Base-by-base conservation (phyloP, 2,113 vertebrate species). In the Cheirogaleus medius region DNA sequence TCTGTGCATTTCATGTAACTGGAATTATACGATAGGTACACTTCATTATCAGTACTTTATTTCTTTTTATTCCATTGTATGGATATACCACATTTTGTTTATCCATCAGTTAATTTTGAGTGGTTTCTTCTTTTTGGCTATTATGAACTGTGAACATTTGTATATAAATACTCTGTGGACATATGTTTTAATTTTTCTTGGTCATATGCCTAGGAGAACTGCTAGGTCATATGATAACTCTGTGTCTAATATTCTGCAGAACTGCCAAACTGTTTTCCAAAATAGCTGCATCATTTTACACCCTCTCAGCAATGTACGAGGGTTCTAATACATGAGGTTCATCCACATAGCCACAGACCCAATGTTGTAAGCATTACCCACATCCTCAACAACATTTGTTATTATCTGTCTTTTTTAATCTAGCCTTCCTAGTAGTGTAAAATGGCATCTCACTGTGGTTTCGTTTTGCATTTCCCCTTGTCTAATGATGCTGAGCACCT, bases 31-130 rank as follows among this genome's bases (percentile, higher is more conserved):
- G 29, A 5, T 2, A n/a, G 0, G n/a, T 34, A 27, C 7, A 58
- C 49, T 37, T 82, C 23, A 56, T 34, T 0, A 32, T 23, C 6
- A 6, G 54, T 10, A 47, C 12, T 27, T 78, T 13, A 1, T 17
- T 66, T 27, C n/a, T 47, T 39, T 58, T 66, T 15, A 76, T 10
- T 49, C 20, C 58, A 32, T n/a, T 5, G 3, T 7, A 39, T 10
- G 39, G 32, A 66, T 1, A 63, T 0, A 20, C 12, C 34, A n/a
- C 44, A 58, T 29, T 86, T 42, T 29, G n/a, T 34, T 32, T 23
- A 80, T 20, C 8, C 42, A 21, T 32, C 27, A 9, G 64, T 1
- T 17, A 8, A 15, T 0, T 37, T 1, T 3, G 17, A 10, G 74
- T 32, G 34, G 2, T 81, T 37, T 32, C 32, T 17, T 32, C 34